phyloP scores from a whole-genome alignment of 2,888 invertebrate genomes.

The Folsomia manolachei region DNA sequence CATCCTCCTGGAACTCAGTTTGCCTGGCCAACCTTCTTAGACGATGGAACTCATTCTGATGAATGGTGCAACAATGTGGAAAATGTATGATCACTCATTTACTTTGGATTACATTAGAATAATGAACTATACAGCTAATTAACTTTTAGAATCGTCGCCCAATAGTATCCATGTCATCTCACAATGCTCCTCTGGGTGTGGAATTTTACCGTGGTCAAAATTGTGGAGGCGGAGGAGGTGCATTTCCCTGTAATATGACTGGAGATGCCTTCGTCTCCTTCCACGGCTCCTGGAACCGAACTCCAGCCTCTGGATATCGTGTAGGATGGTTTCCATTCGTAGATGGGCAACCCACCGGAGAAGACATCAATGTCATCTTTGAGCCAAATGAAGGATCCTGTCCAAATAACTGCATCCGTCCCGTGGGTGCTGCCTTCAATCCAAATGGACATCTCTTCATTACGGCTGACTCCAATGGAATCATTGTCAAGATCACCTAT shows the following conservation, averaged over 20 bases:
- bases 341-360: conserved; percentile 33
- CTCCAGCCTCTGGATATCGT: conserved; percentile 33
- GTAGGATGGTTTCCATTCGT: conserved; percentile 33
- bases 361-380: conserved; percentile 31
- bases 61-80: conserved; percentile 37
- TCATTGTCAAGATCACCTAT: conserved; percentile 35
- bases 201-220: conserved; percentile 33
- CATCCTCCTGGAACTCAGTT: conserved; percentile 39
- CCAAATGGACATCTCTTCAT: conserved; percentile 39
- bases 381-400: conserved; percentile 9
- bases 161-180: conserved; percentile 40
- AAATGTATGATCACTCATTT: conserved; percentile 36
- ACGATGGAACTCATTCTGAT: conserved; percentile 43
- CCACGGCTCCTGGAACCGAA: conserved; percentile 42
- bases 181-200: conserved; percentile 43
- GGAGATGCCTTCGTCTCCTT: conserved; percentile 42
- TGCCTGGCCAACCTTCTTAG: conserved; percentile 39
- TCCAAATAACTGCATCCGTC: conserved; percentile 27
- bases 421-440: conserved; percentile 42
- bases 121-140: too few species aligned
- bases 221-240: conserved; percentile 28
- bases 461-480: conserved; percentile 27
- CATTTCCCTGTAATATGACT: conserved; percentile 41
- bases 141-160: conserved; percentile 46
- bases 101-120: neutral